Evolutionary conservation across 1,140 invertebrate genomes (phyloP), one percentile per base, ranked within the genome.

Genomic region (Limonius californicus): DNA sequence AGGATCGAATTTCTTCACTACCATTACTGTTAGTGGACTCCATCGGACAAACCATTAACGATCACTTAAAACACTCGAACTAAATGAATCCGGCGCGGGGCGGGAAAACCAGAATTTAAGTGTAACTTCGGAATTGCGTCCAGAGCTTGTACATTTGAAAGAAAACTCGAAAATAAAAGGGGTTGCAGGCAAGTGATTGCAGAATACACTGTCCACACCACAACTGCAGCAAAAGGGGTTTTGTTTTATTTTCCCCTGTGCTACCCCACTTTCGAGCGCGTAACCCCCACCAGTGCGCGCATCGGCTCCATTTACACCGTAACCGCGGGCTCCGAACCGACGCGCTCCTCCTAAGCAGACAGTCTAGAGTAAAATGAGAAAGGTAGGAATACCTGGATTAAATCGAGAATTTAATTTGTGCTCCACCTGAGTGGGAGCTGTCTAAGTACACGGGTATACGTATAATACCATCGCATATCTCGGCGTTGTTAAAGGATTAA

Each of bases 21-120:
- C 12, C 14, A 18, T 50, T 55, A 23, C 18, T 61, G n/a, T n/a
- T 35, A n/a, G 8, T 19, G 19, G 20, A 15, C 53, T 61, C 59
- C 59, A 54, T 61, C 11, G n/a, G 53, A 55, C 54, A 54, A 43
- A 60, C 21, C 16, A 50, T 18, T 9, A 57, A 59, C 43, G 53
- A 12, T 50, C 20, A 27, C 50, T 60, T 60, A 16, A 15, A 30
- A 9, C 4, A 54, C 16, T 7, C 1, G 19, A 50, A 7, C 14
- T 45, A 45, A 45, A 45, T 18, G 3, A 27, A 9, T 27, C 9
- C 23, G 9, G 3, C 23, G 23, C 3, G 9, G 3, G 23, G 23
- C 23, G 23, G 23, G 23, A 39, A n/a, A n/a, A n/a, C n/a, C n/a
- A n/a, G n/a, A 39, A 39, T 39, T 39, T 12, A 39, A 6, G 2